Evolutionary conservation across 2,113 vertebrate species (phyloP).

Genomic region (Sapajus apella): DNA sequence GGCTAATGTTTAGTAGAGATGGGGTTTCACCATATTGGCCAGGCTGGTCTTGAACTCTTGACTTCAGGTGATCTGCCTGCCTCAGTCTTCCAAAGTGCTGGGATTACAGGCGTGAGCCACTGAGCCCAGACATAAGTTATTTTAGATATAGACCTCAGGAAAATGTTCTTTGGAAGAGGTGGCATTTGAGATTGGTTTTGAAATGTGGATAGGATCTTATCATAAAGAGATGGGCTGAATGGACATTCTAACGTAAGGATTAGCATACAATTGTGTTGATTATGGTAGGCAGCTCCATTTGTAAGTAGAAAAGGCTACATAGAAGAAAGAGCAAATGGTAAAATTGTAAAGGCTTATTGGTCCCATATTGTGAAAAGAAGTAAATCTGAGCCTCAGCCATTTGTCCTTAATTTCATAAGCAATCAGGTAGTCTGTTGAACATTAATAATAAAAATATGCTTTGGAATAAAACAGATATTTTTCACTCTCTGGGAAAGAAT

Average conservation of each 20-base stretch:
- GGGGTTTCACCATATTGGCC: too few species aligned
- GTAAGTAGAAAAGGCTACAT: neutral
- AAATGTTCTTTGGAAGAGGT: neutral
- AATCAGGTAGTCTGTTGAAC: neutral
- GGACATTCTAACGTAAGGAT: neutral
- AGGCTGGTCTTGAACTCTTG: too few species aligned
- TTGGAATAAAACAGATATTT: constrained; percentile 11
- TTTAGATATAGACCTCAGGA: neutral
- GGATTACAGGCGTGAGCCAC: too few species aligned
- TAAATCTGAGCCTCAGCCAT: neutral
- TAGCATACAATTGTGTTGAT: neutral
- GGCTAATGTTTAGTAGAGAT: too few species aligned
- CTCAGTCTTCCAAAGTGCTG: too few species aligned
- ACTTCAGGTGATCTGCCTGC: too few species aligned
- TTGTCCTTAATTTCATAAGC: neutral
- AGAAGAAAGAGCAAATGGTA: neutral
- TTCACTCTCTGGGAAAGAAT: neutral
- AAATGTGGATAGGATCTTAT: neutral
- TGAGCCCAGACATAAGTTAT: neutral
- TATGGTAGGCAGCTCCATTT: neutral
- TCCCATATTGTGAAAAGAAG: neutral
- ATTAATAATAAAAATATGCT: neutral
- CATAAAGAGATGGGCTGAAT: neutral
- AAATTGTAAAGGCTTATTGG: neutral
- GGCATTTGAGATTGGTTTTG: neutral